These are phyloP conservation scores for Haplochromis vanheusdeni DNA, from an alignment of 2,113 vertebrate genomes.

Conservation along the genomic window DNA sequence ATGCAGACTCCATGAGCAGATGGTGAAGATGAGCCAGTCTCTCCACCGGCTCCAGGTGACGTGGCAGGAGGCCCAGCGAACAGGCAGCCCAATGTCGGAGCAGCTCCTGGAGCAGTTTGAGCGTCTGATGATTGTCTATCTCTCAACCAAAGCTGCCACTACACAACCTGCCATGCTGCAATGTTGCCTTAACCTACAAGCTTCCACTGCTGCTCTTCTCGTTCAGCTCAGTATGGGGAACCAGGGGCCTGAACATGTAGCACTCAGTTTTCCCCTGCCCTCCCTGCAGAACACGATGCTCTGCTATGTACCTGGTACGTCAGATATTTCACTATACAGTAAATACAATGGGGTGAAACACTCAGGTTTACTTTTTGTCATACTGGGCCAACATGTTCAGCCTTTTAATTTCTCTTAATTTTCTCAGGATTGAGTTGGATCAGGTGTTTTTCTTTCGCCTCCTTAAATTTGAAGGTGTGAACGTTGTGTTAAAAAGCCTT, in stretches of 20 bases:
- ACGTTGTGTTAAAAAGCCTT: not conserved
- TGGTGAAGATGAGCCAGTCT: slow-evolving; percentile 98
- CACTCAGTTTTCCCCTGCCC: slow-evolving; percentile 83
- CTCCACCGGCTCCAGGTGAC: slow-evolving; percentile 94
- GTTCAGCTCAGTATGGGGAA: slow-evolving; percentile 87
- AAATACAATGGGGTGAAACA: not conserved
- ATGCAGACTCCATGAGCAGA: slow-evolving; percentile 91
- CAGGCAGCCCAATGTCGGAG: slow-evolving; percentile 80
- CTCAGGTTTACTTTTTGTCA: not conserved
- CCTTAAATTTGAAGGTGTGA: not conserved
- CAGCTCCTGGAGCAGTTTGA: slow-evolving; percentile 94
- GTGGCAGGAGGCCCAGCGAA: slow-evolving; percentile 90
- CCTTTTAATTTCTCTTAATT: not conserved
- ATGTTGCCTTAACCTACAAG: slow-evolving; percentile 92
- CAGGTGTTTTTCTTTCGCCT: not conserved
- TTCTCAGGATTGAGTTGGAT: not conserved
- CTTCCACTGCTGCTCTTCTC: slow-evolving; percentile 86
- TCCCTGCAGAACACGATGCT: slow-evolving; percentile 74
- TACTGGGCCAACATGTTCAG: not conserved
- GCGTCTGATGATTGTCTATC: slow-evolving; percentile 93
- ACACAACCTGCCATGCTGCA: slow-evolving; percentile 91
- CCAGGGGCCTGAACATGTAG: slow-evolving; percentile 76
- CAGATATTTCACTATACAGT: not conserved
- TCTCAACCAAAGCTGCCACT: slow-evolving; percentile 91
- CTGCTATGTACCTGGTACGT: slow-evolving; percentile 88